Percentiles rank a stretch among this genome's conserved stretches.
phyloP scores from a whole-genome alignment of 2,113 vertebrate species.

The Corythaeola cristata region DNA sequence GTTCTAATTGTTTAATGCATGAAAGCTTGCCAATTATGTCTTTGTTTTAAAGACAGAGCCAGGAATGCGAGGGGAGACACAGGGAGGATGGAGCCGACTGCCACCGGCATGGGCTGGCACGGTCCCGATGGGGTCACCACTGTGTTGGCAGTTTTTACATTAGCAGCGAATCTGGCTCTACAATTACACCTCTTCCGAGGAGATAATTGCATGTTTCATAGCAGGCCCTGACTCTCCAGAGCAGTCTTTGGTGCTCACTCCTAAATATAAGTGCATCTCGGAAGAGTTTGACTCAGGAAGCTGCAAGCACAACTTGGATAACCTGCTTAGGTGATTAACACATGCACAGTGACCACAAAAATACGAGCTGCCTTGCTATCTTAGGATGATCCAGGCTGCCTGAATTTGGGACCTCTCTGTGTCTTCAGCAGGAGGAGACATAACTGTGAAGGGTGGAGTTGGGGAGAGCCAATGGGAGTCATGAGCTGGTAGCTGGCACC shows the following conservation, averaged over 20 bases:
- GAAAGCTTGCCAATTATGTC: not conserved
- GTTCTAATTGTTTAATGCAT: not conserved
- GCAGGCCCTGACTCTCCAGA: not conserved
- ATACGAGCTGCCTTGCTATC: not conserved
- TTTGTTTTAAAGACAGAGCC: not conserved
- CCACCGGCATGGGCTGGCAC: not conserved
- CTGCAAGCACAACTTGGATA: not conserved
- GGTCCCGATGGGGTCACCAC: not conserved
- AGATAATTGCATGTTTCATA: not conserved
- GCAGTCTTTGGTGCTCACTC: not conserved
- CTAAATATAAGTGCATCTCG: not conserved
- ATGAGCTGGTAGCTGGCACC: not conserved
- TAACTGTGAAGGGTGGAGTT: not conserved
- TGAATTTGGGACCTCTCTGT: not conserved
- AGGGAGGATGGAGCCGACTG: rapidly evolving
- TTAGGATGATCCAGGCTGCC: not conserved
- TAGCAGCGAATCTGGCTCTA: not conserved
- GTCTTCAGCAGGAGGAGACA: not conserved
- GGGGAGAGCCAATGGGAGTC: not conserved
- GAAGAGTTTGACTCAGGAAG: not conserved
- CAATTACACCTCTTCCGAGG: not conserved
- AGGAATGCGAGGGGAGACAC: rapidly evolving
- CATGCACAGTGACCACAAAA: not conserved
- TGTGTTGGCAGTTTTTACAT: not conserved
- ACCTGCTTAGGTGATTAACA: not conserved